A percentile compares a stretch with the other conserved stretches of the same genome.
Evolutionary conservation across 2,888 invertebrate genomes (phyloP).

Genomic region (Melipona bicolor): DNA sequence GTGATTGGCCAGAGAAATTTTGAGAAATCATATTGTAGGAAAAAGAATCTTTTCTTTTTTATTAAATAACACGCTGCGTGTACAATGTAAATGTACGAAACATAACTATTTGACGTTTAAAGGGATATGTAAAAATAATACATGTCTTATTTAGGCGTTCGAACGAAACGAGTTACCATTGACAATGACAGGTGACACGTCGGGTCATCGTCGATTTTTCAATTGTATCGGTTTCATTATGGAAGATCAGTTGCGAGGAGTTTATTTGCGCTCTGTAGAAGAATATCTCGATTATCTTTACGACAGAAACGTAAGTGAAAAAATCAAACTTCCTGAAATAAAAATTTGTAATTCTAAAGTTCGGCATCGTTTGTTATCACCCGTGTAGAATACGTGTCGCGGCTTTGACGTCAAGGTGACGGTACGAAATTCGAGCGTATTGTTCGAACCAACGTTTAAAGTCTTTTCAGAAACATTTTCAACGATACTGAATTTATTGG

Average conservation of each 20-base stretch:
- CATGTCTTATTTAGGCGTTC: slow-evolving; percentile 85
- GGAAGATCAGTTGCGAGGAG: slow-evolving; percentile 93
- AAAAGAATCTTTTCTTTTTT: background rate
- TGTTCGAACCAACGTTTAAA: slow-evolving; percentile 91
- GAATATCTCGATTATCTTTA: slow-evolving; percentile 89
- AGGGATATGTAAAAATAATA: background rate
- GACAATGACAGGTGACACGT: slow-evolving; percentile 87
- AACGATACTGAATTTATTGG: slow-evolving; percentile 90
- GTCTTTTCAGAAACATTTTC: slow-evolving; percentile 90
- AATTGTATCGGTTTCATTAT: slow-evolving; percentile 94
- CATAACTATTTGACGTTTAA: background rate
- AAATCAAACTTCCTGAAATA: background rate
- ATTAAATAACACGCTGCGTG: background rate
- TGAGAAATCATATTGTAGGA: background rate
- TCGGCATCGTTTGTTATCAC: background rate
- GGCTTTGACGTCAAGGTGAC: slow-evolving; percentile 88
- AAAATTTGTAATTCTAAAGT: no score
- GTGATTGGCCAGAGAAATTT: background rate
- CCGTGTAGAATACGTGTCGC: slow-evolving; percentile 87
- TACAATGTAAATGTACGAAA: background rate
- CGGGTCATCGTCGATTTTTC: slow-evolving; percentile 91
- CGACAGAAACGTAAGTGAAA: slow-evolving; percentile 32
- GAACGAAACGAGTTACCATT: slow-evolving; percentile 89
- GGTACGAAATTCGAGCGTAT: slow-evolving; percentile 87
- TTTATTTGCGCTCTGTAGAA: slow-evolving; percentile 92